phyloP scores from a whole-genome alignment of 1,140 invertebrate genomes.

The Heliconius hermathena region DNA sequence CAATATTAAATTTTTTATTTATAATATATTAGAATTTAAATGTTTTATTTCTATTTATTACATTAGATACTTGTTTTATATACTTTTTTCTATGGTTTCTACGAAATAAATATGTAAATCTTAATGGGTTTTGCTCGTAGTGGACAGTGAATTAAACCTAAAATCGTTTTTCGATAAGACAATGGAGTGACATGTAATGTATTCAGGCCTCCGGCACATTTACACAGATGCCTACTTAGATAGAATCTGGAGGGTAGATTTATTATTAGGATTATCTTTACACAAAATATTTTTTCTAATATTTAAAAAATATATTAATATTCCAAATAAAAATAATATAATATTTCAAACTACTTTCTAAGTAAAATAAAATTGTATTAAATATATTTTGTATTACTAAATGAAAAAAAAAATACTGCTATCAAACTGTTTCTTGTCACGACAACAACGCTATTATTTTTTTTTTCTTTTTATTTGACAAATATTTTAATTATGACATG shows the following conservation, averaged over 20 bases:
- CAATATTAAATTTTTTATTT: no score
- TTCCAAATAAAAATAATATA: no score
- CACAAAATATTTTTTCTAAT: background rate
- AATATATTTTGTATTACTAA: background rate
- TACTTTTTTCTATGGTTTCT: no score
- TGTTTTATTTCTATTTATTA: no score
- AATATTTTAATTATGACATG: background rate
- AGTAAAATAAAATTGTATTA: background rate
- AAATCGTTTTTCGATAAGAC: conserved; percentile 9
- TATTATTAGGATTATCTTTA: background rate
- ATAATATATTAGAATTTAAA: no score
- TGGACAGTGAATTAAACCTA: background rate
- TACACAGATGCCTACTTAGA: background rate
- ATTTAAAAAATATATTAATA: background rate
- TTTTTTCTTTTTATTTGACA: background rate
- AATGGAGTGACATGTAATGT: conserved; percentile 8
- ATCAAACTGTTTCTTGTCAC: background rate
- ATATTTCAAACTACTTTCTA: background rate
- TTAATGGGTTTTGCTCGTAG: no score
- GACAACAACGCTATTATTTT: background rate
- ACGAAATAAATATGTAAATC: no score
- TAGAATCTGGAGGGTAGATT: background rate
- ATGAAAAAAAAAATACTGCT: no score
- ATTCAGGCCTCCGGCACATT: background rate
- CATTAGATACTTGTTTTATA: no score